Conservation (phyloP, 2,113 vertebrate species). For the Alethe castanea region DNA sequence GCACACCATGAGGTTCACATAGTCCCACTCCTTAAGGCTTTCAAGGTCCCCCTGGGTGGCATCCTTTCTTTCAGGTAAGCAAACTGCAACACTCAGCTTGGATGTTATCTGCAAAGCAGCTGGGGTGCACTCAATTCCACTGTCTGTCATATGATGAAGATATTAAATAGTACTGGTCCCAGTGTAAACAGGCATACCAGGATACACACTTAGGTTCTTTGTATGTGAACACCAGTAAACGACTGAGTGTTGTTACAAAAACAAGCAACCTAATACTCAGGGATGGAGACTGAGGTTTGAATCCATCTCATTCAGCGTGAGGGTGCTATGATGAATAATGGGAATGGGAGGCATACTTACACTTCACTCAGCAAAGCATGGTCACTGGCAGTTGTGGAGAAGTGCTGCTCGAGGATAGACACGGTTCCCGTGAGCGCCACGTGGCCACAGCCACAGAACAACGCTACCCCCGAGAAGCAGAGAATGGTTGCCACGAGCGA, state of each 20-base stretch:
- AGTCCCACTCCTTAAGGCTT: background rate
- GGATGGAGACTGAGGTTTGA: background rate
- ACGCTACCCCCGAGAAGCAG: conserved; percentile 95
- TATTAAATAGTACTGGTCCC: background rate
- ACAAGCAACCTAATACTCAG: background rate
- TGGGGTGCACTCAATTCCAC: background rate
- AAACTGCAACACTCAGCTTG: background rate
- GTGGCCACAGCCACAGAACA: conserved; percentile 96
- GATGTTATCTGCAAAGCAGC: background rate
- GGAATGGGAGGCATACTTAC: conserved; percentile 77
- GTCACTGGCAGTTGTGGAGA: conserved; percentile 86
- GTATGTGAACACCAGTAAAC: background rate
- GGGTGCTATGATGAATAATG: background rate
- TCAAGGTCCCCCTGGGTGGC: background rate
- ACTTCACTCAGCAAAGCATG: conserved; percentile 89
- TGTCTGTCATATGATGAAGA: background rate
- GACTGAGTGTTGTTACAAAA: background rate
- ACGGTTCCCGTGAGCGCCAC: conserved; percentile 91
- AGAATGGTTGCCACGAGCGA: conserved; percentile 97
- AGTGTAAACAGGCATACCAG: background rate
- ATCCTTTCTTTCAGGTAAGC: background rate
- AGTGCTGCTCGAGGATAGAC: conserved; percentile 89
- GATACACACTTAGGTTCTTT: background rate
- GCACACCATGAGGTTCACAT: background rate
- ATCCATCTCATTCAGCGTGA: background rate